Percentiles rank a stretch among this genome's conserved stretches.
Evolutionary conservation across 2,797 vertebrate species (phyloP).

Genomic region (Rhynchonycteris naso): DNA sequence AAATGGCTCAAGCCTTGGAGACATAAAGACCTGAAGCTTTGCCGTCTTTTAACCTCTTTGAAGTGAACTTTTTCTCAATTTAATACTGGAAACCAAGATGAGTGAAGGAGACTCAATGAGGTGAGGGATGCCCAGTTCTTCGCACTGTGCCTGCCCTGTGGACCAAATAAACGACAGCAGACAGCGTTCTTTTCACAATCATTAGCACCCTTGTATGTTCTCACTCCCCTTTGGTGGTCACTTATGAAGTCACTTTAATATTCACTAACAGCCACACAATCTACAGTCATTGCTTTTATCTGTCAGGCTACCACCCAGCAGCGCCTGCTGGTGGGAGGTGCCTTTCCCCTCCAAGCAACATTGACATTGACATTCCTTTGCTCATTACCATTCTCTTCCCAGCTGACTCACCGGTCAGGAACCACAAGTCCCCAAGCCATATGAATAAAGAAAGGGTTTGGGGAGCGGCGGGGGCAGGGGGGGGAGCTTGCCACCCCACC

Average conservation of each 20-base stretch:
- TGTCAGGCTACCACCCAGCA: not conserved
- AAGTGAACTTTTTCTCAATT: not conserved
- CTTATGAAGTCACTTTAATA: not conserved
- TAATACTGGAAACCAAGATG: not conserved
- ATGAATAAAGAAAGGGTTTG: not conserved
- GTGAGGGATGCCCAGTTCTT: not conserved
- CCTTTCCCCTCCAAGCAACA: not conserved
- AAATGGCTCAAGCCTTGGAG: not conserved
- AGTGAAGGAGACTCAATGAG: not conserved
- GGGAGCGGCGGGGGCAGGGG: not conserved
- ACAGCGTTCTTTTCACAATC: not conserved
- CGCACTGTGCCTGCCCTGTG: not conserved
- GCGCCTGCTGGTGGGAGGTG: not conserved
- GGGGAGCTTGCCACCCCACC: not conserved
- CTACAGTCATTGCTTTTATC: not conserved
- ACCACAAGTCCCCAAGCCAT: not conserved
- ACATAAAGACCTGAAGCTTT: not conserved
- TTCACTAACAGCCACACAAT: not conserved
- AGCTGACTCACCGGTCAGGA: not conserved
- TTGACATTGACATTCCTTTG: not conserved
- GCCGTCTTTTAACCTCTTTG: not conserved
- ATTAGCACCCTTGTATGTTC: not conserved
- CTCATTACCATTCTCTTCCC: not conserved
- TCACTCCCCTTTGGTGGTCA: not conserved
- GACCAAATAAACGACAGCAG: not conserved